Evolutionary conservation across 2,888 invertebrate species (phyloP).

Genomic region (Orthosia cruda): DNA sequence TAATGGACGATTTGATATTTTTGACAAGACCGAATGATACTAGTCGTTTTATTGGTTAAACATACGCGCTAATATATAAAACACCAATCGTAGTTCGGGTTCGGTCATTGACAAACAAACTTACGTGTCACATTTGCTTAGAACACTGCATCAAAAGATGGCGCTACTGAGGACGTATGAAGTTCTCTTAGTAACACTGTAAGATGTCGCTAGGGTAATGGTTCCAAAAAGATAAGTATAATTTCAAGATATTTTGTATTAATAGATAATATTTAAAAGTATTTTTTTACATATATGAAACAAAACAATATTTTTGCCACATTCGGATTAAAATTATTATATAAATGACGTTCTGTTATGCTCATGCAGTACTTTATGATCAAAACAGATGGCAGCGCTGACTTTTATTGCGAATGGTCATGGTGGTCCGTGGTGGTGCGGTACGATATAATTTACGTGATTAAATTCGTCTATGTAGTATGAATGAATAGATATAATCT

Average conservation of each 20-base stretch:
- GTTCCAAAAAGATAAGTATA: background rate
- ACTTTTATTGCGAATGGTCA: no score
- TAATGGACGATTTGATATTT: constrained; percentile 41
- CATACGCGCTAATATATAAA: rapidly evolving
- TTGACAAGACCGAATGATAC: background rate
- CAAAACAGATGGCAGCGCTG: constrained; percentile 50
- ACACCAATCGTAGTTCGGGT: constrained; percentile 55
- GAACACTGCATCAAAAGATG: constrained; percentile 37
- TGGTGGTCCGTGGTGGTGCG: no score
- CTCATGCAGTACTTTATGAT: constrained; percentile 8
- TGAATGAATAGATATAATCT: no score
- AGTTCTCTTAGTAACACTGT: background rate
- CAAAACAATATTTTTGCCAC: no score
- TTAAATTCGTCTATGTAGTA: no score
- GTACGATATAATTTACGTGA: no score
- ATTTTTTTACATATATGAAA: no score
- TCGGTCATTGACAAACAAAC: constrained; percentile 31
- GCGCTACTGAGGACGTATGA: background rate
- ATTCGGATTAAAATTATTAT: no score
- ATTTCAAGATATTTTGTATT: background rate
- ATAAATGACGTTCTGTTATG: background rate
- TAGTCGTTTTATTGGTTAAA: constrained; percentile 53
- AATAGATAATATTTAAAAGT: no score
- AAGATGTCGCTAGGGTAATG: constrained; percentile 48
- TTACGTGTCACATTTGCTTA: constrained; percentile 60